Evolutionary conservation across 53 echinoderm and acorn worm genomes (phyloP).

Genomic region (Hippasteria phrygiana): DNA sequence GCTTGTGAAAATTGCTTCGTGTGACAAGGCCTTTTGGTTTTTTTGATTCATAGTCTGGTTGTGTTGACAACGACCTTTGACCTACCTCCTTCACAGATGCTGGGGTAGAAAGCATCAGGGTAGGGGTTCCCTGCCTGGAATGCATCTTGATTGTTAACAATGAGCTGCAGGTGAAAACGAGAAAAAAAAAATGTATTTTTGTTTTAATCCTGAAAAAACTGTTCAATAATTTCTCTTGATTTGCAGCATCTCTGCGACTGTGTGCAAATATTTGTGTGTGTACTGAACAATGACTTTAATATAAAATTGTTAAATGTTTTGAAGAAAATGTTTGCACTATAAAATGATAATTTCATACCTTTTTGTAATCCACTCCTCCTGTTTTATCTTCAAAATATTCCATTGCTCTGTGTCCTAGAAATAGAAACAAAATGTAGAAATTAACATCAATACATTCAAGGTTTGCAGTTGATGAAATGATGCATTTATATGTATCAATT

Average conservation of each 20-base stretch:
- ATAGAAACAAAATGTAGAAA: background rate
- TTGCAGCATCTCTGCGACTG: too few species aligned
- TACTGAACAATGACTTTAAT: too few species aligned
- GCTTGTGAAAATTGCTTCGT: too few species aligned
- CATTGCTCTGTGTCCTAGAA: constrained; percentile 75
- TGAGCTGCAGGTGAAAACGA: constrained; percentile 53
- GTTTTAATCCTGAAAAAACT: background rate
- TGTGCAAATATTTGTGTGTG: too few species aligned
- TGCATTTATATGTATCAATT: too few species aligned
- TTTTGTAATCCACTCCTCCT: constrained; percentile 51
- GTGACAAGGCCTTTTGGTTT: too few species aligned
- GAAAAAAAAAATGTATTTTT: background rate
- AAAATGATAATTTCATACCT: constrained; percentile 35
- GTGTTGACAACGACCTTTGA: background rate
- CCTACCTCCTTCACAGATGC: constrained; percentile 75
- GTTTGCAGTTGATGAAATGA: too few species aligned
- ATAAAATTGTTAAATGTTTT: background rate
- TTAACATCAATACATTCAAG: too few species aligned
- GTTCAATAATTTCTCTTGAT: too few species aligned
- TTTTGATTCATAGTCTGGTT: background rate
- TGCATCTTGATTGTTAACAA: constrained; percentile 81
- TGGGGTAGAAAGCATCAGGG: constrained; percentile 81
- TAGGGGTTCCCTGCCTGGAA: constrained; percentile 86
- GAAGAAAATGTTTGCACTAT: background rate
- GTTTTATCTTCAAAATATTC: constrained; percentile 67